A percentile compares a stretch with the other conserved stretches of the same genome.
Conservation (phyloP, 2,113 vertebrate species). For the Psammodynastes pulverulentus region DNA sequence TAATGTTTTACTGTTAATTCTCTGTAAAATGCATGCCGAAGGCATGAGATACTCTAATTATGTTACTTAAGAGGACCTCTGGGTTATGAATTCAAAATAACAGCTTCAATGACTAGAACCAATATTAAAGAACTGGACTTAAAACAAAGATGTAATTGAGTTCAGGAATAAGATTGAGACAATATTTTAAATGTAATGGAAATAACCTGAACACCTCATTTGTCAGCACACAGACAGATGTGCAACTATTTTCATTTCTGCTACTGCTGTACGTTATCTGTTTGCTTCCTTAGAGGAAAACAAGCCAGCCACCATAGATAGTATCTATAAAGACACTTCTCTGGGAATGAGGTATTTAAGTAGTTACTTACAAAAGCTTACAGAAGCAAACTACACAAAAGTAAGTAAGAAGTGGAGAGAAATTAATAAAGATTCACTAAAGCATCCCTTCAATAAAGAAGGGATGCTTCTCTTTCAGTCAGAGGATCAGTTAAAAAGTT, state of each 20-base stretch:
- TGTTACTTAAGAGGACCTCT: neutral
- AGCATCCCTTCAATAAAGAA: no score
- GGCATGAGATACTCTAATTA: neutral
- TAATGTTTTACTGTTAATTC: neutral
- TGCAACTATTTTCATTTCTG: neutral
- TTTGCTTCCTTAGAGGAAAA: neutral
- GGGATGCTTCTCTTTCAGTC: neutral
- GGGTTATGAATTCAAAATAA: neutral
- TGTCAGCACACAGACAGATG: neutral
- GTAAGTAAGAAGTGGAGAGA: neutral
- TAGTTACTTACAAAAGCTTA: neutral
- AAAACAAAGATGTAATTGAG: neutral
- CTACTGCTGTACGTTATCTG: neutral
- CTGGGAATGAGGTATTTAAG: neutral
- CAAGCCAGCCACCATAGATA: neutral
- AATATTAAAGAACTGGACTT: neutral
- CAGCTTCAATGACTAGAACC: neutral
- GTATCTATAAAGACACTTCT: neutral
- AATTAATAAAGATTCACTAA: neutral
- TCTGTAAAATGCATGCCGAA: neutral
- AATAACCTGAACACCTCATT: neutral
- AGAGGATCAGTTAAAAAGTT: constrained; percentile 9
- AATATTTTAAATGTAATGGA: neutral
- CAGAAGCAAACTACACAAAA: rapidly evolving
- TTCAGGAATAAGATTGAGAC: neutral